Percentiles rank a stretch among this genome's conserved stretches.
Evolutionary conservation across 2,113 vertebrate species (phyloP).

Genomic region (Lamprotornis superbus): DNA sequence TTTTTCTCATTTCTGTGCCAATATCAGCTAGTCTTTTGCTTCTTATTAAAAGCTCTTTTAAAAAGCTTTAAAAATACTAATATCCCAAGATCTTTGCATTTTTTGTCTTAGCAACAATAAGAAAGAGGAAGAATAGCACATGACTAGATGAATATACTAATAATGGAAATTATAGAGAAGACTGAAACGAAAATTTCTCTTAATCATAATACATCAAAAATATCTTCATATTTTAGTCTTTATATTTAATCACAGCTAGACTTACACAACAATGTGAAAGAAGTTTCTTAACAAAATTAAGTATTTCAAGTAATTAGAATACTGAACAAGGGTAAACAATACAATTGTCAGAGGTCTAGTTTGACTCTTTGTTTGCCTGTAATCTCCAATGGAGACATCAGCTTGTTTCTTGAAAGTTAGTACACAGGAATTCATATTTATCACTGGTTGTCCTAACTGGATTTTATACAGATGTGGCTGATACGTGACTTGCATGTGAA

Average conservation of each 20-base stretch:
- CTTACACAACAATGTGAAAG: neutral
- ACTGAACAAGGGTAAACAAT: rapidly evolving
- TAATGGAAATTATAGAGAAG: neutral
- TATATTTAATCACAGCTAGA: neutral
- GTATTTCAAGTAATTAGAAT: neutral
- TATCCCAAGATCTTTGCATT: neutral
- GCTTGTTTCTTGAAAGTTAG: neutral
- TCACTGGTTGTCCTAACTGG: neutral
- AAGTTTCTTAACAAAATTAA: neutral
- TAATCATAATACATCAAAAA: neutral
- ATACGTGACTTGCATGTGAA: neutral
- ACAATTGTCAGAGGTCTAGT: neutral
- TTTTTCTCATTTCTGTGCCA: neutral
- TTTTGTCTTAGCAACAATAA: neutral
- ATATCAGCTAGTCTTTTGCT: neutral
- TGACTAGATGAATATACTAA: neutral
- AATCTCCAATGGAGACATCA: neutral
- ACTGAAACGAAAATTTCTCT: neutral
- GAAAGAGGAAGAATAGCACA: neutral
- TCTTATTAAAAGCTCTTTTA: neutral
- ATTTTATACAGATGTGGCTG: neutral
- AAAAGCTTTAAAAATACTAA: neutral
- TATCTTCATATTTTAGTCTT: neutral
- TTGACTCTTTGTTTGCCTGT: neutral
- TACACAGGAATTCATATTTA: neutral